Evolutionary conservation across 2,797 vertebrate genomes (phyloP), one percentile per base, ranked within the genome.

Genomic region (Ibycter americanus): DNA sequence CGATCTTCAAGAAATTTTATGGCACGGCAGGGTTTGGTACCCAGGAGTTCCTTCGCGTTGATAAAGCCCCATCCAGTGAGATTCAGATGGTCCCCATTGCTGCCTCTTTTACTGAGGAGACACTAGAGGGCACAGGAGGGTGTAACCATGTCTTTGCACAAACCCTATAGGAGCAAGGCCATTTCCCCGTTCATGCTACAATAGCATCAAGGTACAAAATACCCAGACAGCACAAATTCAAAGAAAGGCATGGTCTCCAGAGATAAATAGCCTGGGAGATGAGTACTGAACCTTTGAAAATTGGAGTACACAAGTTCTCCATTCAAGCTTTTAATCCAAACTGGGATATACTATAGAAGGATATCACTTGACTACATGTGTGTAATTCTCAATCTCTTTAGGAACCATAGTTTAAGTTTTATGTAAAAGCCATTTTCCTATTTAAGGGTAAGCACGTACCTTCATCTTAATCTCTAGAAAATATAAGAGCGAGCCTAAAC

Each of bases 1-100:
- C 25, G 18, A 36, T 87, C 31, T 51, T 11, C 12, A 19, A 4
- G 59, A 11, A 9, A 8, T 63, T 42, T 31, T 34, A 15, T 1
- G 19, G n/a, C 25, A 4, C 49, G n/a, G 47, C 34, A 11, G 38
- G 25, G 17, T 85, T n/a, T 40, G 84, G 46, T 82, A 31, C 31
- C 14, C 70, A 8, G 23, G 49, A 65, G 21, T 25, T 34, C 9
- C 9, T 21, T n/a, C 25, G 26, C 9, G 4, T 6, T 36, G 25
- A 8, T 20, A 9, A 29, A 15, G 27, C 38, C 26, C 5, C 4
- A 0, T 9, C 49, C n/a, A 29, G 31, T 0, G 3, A n/a, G 19
- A 32, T 27, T 29, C 16, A 1, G 34, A 2, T 23, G 21, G 62
- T 56, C 8, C 32, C 36, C 61, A 8, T 13, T 2, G 1, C 88